These are phyloP conservation scores for Ictalurus punctatus DNA, from an alignment of 2,113 vertebrate species.

Conservation along the genomic window DNA sequence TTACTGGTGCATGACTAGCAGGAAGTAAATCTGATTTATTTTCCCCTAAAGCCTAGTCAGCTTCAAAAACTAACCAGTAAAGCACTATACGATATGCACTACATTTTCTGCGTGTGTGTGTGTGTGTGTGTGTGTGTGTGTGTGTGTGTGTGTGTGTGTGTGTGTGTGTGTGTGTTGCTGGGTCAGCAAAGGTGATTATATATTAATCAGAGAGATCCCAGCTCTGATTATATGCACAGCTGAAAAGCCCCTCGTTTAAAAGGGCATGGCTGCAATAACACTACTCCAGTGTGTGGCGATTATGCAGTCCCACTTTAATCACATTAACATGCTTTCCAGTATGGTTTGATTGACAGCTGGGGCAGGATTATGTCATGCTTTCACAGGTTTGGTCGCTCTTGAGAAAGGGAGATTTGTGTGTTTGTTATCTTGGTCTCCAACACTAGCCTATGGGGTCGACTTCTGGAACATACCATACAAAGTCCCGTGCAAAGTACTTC, in stretches of 20 bases:
- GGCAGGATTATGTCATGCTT: background rate
- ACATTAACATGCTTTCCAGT: constrained; percentile 35
- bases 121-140: background rate
- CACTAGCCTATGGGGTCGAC: background rate
- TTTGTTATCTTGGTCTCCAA: background rate
- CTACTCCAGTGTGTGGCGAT: constrained; percentile 5
- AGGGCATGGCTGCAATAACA: constrained; percentile 8
- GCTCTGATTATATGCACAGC: constrained; percentile 48
- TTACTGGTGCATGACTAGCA: background rate
- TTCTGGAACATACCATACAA: background rate
- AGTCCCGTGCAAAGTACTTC: background rate
- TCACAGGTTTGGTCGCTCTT: background rate
- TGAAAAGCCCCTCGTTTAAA: constrained; percentile 48
- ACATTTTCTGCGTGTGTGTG: background rate
- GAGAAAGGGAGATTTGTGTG: too few species aligned
- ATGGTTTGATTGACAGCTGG: constrained; percentile 39
- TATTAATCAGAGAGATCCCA: constrained; percentile 42
- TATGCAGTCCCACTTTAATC: constrained; percentile 28
- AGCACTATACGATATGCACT: background rate
- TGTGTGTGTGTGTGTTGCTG: background rate
- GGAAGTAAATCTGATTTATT: background rate
- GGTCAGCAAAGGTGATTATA: constrained; percentile 37
- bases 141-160: background rate
- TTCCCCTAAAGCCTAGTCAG: background rate
- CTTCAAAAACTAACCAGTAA: background rate